Percentiles rank a stretch among this genome's conserved stretches.
These are phyloP conservation scores for Sinhomidia bicolor DNA, from an alignment of 2,888 invertebrate genomes.

Conservation along the genomic window DNA sequence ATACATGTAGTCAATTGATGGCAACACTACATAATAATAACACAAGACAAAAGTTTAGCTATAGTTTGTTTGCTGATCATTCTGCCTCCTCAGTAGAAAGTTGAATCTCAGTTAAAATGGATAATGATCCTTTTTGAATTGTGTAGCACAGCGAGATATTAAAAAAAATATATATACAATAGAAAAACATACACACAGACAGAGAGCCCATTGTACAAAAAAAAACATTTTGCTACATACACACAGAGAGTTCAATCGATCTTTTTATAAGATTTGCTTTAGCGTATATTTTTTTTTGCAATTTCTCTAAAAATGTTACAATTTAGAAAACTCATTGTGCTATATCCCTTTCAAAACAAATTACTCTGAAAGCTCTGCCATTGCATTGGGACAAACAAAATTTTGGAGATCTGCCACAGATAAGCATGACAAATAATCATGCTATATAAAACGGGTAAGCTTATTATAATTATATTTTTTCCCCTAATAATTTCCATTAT, in stretches of 20 bases:
- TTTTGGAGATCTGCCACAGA: not conserved
- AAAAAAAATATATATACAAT: too few relatives aligned
- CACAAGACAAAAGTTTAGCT: not conserved
- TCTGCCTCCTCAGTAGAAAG: conserved; percentile 20
- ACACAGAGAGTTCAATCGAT: not conserved
- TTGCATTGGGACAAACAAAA: not conserved
- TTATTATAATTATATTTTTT: not conserved
- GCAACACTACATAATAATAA: not conserved
- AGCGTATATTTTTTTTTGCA: not conserved
- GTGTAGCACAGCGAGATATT: too few relatives aligned
- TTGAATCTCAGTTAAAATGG: not conserved
- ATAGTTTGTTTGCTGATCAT: not conserved
- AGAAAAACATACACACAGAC: not conserved
- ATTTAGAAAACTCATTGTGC: not conserved
- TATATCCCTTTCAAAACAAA: not conserved
- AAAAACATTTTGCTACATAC: not conserved
- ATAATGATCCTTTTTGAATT: not conserved
- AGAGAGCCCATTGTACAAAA: not conserved
- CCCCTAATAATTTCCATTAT: not conserved
- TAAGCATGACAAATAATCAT: conserved; percentile 34
- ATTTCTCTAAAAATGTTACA: not conserved
- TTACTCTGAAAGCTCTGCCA: not conserved
- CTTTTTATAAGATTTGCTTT: not conserved
- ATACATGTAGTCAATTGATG: not conserved
- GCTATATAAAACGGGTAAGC: conserved; percentile 33